Evolutionary conservation across 2,888 invertebrate genomes (phyloP), one percentile per base, ranked within the genome.

Genomic region (Lissocephala sabroskyi): DNA sequence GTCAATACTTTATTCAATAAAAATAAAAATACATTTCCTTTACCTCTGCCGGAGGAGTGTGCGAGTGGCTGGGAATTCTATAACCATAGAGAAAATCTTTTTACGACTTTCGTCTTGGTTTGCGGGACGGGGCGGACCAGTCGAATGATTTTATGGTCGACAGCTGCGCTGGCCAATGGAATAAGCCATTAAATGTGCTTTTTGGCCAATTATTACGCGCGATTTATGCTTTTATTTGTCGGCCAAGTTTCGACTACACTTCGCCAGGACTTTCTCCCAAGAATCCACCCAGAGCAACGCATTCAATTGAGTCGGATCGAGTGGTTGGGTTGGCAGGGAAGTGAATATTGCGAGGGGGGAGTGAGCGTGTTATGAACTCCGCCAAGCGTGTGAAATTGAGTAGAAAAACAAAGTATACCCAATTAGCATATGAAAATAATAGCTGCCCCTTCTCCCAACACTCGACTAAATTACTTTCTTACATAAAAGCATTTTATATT

Each of bases 121-220:
- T 37, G 37, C 10, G 18, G 32, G n/a, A n/a, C 29, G 28, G 3
- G 19, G 11, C 39, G 19, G 16, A 35, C 16, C 4, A 23, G 7
- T 5, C 29, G 26, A 40, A 46, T 40, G 57, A 40, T 56, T 56
- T 51, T 46, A 46, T 56, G 56, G 54, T 55, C 45, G 47, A 30
- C 39, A 18, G 17, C 23, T n/a, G n/a, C n/a, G 2, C n/a, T 17
- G 26, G 18, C 40, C 56, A 52, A 35, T 29, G 18, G 56, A 50
- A 52, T 59, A 68, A 65, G 77, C 77, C 65, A 70, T 73, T 70
- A 68, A 68, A 65, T 70, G 77, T 70, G 61, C n/a, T n/a, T 62
- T 76, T 76, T 56, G 65, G 66, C 75, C 71, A 71, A 71, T 71
- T 71, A 71, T 71, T 70, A 65, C 71, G 71, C 71, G 71, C 71